Percentiles rank a stretch among this genome's conserved stretches.
Conservation (phyloP, 2,888 invertebrate genomes). For the Lycophotia porphyrea region DNA sequence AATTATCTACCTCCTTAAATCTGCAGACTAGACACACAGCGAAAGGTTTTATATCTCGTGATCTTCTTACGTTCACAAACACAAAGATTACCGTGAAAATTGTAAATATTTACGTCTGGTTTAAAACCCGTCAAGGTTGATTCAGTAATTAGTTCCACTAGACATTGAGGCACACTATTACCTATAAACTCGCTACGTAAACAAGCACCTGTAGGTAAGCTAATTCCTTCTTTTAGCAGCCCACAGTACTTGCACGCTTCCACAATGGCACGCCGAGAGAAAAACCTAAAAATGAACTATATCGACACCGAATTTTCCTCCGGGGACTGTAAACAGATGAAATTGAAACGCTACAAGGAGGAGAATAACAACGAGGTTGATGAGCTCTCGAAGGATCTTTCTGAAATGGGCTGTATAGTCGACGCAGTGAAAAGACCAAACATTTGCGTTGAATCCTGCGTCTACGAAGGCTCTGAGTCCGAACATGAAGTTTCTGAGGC, state of each 20-base stretch:
- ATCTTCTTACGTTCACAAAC: constrained; percentile 2
- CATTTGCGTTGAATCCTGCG: constrained; percentile 84
- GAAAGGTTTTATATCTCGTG: constrained; percentile 1
- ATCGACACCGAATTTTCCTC: constrained; percentile 81
- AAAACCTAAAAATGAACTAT: constrained; percentile 75
- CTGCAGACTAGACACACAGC: not conserved
- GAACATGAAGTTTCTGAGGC: constrained; percentile 72
- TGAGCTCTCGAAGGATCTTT: constrained; percentile 84
- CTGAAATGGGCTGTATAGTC: constrained; percentile 88
- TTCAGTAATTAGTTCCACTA: constrained; percentile 40
- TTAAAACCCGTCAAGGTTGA: constrained; percentile 21
- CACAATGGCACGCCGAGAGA: constrained; percentile 82
- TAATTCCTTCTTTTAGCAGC: constrained; percentile 64
- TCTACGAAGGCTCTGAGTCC: constrained; percentile 75
- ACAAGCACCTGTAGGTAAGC: constrained; percentile 54
- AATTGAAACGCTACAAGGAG: constrained; percentile 81
- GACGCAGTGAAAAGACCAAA: constrained; percentile 84
- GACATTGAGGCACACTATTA: constrained; percentile 46
- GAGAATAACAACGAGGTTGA: constrained; percentile 88
- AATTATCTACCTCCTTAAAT: not conserved
- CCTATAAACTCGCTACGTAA: constrained; percentile 20
- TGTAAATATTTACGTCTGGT: constrained; percentile 49
- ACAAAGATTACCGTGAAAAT: constrained; percentile 10
- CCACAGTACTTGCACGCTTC: constrained; percentile 80
- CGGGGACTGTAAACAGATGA: constrained; percentile 83